Base-by-base conservation (phyloP, 2,888 invertebrate genomes). In the Dasysyrphus albostriatus region DNA sequence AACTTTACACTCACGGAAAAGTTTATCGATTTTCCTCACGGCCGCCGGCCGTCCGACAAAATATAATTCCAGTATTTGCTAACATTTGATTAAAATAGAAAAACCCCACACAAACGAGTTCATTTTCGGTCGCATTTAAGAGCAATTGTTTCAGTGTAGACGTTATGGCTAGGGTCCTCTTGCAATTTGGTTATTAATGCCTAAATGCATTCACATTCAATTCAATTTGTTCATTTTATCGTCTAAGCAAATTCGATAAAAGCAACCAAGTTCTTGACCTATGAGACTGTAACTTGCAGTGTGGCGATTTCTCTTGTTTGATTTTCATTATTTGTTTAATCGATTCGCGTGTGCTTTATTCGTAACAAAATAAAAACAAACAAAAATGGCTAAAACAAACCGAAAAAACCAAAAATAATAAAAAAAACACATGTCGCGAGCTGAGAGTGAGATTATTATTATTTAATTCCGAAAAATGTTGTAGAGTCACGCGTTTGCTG, bases 381-480 rank as follows among this genome's bases (percentile, higher is more conserved):
- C 12, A 42, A 6, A 19, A 34, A 49, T 34, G 10, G 9, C 5
- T 9, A 34, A 16, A 16, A 49, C 10, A 49, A 54, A 54, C 24
- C 51, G 29, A 54, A 29, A 29, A 49, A 54, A 54, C 24, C 51
- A 51, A 54, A 29, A 29, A 12, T 6, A 24, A 51, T 10, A 0
- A 47, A 19, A 61, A 37, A 44, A 34, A 19, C 67, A 63, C 56
- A 63, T 47, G 49, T 39, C 47, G 49, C 51, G 70, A 61, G 32
- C 19, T 19, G 19, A 44, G 51, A 47, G 19, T 19, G 59, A 74
- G 70, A 78, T 70, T 74, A 83, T 87, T 74, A 82, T 70, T 82
- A 87, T 87, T 82, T 78, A 78, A 87, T 87, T 78, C 85, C 74
- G 77, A 78, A 87, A 87, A 87, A 56, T 75, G 70, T n/a, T 74